phyloP scores from a whole-genome alignment of 2,888 invertebrate species.

The Leucophora obtusa region DNA sequence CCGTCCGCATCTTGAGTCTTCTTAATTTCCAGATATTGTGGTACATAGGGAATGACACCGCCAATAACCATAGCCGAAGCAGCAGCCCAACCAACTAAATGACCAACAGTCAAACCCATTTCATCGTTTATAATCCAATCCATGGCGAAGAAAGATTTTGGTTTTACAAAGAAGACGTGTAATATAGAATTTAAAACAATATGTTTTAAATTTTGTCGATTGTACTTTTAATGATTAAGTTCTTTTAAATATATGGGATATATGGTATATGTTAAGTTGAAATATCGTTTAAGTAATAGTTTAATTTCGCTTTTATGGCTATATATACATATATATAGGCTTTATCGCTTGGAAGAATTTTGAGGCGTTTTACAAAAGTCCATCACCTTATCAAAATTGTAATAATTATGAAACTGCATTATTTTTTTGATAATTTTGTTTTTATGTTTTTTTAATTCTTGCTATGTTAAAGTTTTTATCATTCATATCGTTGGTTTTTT shows the following conservation, averaged over 20 bases:
- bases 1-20: conserved; percentile 95
- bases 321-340: no score
- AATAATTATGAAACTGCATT: background rate
- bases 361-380: conserved; percentile 14
- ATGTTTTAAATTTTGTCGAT: background rate
- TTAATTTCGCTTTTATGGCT: background rate
- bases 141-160: conserved; percentile 77
- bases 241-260: background rate
- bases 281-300: background rate
- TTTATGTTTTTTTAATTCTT: conserved; percentile 2
- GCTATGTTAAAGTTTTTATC: conserved; percentile 25
- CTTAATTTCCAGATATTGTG: conserved; percentile 96
- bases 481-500: conserved; percentile 22
- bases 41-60: conserved; percentile 96
- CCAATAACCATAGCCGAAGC: conserved; percentile 96
- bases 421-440: background rate
- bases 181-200: background rate
- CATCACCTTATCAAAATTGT: conserved; percentile 1
- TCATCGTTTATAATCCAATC: conserved; percentile 90
- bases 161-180: background rate
- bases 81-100: conserved; percentile 88
- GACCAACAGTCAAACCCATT: conserved; percentile 85
- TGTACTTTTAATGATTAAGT: background rate
- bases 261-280: conserved; percentile 5
- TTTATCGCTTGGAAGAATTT: conserved; percentile 41